Conservation (phyloP, 2,888 invertebrate genomes). For the Panzeria rudis region DNA sequence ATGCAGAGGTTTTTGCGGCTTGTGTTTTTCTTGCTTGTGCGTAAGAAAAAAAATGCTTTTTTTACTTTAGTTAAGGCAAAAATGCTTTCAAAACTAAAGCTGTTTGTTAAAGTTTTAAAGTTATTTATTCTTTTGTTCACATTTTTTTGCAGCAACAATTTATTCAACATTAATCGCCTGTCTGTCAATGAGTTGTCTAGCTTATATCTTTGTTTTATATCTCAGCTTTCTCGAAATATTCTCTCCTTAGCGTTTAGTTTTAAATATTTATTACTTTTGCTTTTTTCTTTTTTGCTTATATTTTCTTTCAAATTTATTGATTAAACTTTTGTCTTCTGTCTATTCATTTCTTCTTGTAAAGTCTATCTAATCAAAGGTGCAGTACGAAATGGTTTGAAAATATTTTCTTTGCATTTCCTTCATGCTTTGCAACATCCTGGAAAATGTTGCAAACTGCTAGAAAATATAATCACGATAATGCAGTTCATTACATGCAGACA, state of each 20-base stretch:
- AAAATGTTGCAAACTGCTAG: slow-evolving; percentile 30
- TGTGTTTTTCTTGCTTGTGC: slow-evolving; percentile 15
- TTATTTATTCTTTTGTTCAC: background rate
- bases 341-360: background rate
- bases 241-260: slow-evolving; percentile 1
- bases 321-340: slow-evolving; percentile 35
- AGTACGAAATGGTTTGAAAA: background rate
- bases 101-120: slow-evolving; percentile 14
- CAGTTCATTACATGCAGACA: slow-evolving; percentile 70
- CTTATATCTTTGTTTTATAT: slow-evolving; percentile 18
- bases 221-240: background rate
- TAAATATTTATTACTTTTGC: slow-evolving; percentile 40
- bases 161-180: slow-evolving; percentile 48
- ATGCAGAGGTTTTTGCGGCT: slow-evolving; percentile 50
- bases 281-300: background rate
- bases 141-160: background rate
- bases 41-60: background rate
- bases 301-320: slow-evolving; percentile 52
- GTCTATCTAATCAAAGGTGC: slow-evolving; percentile 5
- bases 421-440: slow-evolving; percentile 27
- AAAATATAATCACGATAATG: slow-evolving; percentile 67
- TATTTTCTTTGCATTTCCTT: slow-evolving; percentile 12
- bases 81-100: slow-evolving; percentile 11
- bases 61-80: slow-evolving; percentile 1
- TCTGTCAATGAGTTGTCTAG: slow-evolving; percentile 63